These are phyloP conservation scores for Aphidoletes aphidimyza DNA, from an alignment of 2,888 invertebrate species.

Conservation along the genomic window DNA sequence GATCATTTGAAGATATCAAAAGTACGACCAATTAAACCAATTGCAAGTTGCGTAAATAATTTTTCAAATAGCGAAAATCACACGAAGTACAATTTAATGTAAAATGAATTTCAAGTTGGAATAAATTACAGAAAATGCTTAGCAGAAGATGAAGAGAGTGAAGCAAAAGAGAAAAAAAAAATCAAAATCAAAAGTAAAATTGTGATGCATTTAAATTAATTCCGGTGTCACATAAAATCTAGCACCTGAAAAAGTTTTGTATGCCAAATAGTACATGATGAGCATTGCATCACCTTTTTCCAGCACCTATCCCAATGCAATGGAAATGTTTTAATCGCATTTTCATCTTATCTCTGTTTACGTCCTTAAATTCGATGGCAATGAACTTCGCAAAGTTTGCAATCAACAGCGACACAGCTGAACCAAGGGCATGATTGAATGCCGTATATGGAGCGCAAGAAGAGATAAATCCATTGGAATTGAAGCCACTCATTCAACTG, in stretches of 20 bases:
- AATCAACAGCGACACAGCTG: too few relatives aligned
- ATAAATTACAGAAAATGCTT: not conserved
- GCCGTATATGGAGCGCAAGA: not conserved
- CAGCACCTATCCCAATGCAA: slow-evolving; percentile 4
- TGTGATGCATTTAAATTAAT: not conserved
- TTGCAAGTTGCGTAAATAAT: not conserved
- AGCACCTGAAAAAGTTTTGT: not conserved
- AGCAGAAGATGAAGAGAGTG: too few relatives aligned
- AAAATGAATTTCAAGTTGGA: not conserved
- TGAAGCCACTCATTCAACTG: not conserved
- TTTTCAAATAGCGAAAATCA: not conserved
- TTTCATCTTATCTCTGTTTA: not conserved
- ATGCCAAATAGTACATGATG: not conserved
- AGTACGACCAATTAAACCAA: not conserved
- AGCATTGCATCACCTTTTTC: not conserved
- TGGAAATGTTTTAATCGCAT: slow-evolving; percentile 43
- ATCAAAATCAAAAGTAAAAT: too few relatives aligned
- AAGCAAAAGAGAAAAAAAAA: not conserved
- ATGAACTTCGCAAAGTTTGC: not conserved
- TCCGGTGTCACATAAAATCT: not conserved
- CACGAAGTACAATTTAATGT: not conserved
- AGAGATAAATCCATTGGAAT: not conserved
- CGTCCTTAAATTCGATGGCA: slow-evolving; percentile 8
- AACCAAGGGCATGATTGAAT: not conserved
- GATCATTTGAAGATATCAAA: slow-evolving; percentile 6